phyloP scores from a whole-genome alignment of 2,113 vertebrate genomes.

The Ptilonorhynchus violaceus region DNA sequence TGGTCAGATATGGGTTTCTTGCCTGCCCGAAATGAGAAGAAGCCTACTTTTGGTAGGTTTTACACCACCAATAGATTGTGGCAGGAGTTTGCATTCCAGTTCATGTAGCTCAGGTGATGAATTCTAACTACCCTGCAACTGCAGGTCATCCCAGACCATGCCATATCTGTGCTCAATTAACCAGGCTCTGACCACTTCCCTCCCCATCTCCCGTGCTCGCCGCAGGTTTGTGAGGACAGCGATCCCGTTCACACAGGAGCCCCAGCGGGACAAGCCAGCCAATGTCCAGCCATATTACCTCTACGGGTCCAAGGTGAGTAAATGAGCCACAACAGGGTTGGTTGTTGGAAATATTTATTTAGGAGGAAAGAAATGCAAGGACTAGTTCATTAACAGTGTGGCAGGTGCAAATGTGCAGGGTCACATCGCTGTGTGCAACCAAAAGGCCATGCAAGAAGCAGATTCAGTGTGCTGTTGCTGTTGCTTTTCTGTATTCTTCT shows the following conservation, averaged over 20 bases:
- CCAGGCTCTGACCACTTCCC: neutral
- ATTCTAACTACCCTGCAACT: neutral
- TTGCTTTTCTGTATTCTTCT: neutral
- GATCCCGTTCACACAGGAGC: slow-evolving; percentile 97
- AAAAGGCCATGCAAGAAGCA: neutral
- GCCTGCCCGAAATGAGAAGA: neutral
- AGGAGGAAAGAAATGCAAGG: neutral
- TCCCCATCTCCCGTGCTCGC: neutral
- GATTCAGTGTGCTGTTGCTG: neutral
- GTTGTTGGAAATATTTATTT: neutral
- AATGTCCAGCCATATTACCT: slow-evolving; percentile 99
- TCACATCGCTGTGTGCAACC: neutral
- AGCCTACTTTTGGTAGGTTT: neutral
- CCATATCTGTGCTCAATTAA: neutral
- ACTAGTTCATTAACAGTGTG: neutral
- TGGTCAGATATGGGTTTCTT: neutral
- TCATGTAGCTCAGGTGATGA: neutral
- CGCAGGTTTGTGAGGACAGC: slow-evolving; percentile 96
- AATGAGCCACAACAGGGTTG: neutral
- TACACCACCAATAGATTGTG: neutral
- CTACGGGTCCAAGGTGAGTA: slow-evolving; percentile 94
- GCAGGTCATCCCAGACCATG: accelerated
- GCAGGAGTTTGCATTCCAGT: neutral
- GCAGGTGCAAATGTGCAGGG: neutral
- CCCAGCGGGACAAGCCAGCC: slow-evolving; percentile 96